These are phyloP conservation scores for Zaprionus capensis DNA, from an alignment of 1,140 invertebrate genomes.

Conservation along the genomic window DNA sequence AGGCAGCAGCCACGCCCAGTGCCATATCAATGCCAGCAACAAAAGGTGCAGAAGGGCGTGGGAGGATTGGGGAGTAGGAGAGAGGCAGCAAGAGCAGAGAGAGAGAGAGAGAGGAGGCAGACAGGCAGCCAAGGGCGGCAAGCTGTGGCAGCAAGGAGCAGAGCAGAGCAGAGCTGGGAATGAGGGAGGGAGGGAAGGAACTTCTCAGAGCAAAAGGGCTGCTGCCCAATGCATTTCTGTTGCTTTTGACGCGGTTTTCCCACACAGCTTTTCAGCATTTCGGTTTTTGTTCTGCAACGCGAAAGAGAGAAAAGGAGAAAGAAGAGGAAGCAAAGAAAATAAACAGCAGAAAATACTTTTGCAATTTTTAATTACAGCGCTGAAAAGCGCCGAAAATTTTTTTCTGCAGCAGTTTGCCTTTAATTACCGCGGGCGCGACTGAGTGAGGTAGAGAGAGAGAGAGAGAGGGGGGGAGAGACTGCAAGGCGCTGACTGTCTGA, in stretches of 20 bases:
- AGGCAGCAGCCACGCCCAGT: conserved; percentile 45
- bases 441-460: neutral
- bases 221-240: conserved; percentile 70
- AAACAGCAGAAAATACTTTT: conserved; percentile 64
- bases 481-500: neutral
- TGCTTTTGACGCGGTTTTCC: conserved; percentile 77
- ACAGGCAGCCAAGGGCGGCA: conserved; percentile 24
- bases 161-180: neutral
- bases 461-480: neutral
- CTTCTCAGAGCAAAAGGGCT: conserved; percentile 11
- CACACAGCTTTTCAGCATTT: conserved; percentile 46
- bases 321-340: conserved; percentile 21
- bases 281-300: conserved; percentile 24
- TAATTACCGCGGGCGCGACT: conserved; percentile 69
- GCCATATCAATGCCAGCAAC: conserved; percentile 61
- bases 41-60: conserved; percentile 35
- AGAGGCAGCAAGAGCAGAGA: neutral
- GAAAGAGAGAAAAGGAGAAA: conserved; percentile 45
- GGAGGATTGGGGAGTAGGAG: neutral
- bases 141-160: conserved; percentile 10
- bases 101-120: no score
- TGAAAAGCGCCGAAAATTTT: conserved; percentile 78
- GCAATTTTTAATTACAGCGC: conserved; percentile 79
- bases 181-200: no score
- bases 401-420: conserved; percentile 62